phyloP scores from a whole-genome alignment of 64 coral and sea anemone species.

The Montipora efflorescens region DNA sequence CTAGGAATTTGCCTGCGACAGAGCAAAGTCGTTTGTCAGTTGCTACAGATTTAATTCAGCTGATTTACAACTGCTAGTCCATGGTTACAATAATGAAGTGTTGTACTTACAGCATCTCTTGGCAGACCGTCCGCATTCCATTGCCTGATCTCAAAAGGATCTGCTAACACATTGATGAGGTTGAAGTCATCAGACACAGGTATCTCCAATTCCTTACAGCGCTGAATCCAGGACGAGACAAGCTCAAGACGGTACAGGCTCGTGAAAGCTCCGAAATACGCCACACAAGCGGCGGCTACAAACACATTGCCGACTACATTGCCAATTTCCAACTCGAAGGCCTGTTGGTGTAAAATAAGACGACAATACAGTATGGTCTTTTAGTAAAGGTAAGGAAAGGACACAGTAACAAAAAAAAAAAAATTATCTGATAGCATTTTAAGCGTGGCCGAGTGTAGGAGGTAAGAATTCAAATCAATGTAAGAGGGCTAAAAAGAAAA shows the following conservation, averaged over 20 bases:
- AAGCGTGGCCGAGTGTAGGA: too few relatives aligned
- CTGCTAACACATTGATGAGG: slow-evolving; percentile 90
- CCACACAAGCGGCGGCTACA: slow-evolving; percentile 96
- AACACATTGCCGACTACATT: slow-evolving; percentile 99
- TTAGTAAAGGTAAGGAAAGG: not conserved
- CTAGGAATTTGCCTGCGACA: too few relatives aligned
- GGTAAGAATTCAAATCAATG: too few relatives aligned
- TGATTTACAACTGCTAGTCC: too few relatives aligned
- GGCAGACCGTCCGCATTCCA: slow-evolving; percentile 99
- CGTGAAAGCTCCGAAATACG: slow-evolving; percentile 97
- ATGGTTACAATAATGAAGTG: too few relatives aligned
- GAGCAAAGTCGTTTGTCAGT: too few relatives aligned
- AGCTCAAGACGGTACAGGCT: slow-evolving; percentile 91
- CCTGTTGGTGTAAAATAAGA: slow-evolving; percentile 45
- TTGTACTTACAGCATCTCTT: slow-evolving; percentile 84
- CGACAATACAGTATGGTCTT: not conserved
- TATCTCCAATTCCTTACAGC: slow-evolving; percentile 88
- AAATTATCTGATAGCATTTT: too few relatives aligned
- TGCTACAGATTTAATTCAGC: too few relatives aligned
- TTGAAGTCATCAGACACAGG: slow-evolving; percentile 98
- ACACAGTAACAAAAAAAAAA: not conserved
- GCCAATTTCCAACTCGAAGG: slow-evolving; percentile 97
- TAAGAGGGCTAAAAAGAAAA: too few relatives aligned
- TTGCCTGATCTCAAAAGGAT: slow-evolving; percentile 96
- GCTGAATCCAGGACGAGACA: slow-evolving; percentile 90